Base-by-base conservation (phyloP, 1,140 invertebrate species). In the Caerostris extrusa region DNA sequence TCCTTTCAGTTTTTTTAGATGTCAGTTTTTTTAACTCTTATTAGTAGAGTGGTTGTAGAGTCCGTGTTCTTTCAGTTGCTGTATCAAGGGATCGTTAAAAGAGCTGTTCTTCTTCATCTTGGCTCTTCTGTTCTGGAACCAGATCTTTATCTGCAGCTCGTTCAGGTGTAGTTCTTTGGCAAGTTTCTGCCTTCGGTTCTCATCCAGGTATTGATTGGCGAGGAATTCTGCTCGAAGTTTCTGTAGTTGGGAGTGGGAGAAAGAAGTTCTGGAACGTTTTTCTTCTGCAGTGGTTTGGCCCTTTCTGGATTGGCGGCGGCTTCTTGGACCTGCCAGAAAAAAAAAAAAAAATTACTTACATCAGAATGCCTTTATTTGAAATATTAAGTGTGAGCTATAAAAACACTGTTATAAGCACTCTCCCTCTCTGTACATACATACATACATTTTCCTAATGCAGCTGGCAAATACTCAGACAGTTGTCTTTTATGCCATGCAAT, bases 71-170 rank as follows among this genome's bases (percentile, higher is more conserved):
- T 99, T 99, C 88, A 99, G 96, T 96, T 99, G 98, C 64, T 99
- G 96, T 0, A 98, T 98, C 71, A 99, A 96, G 0, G 98, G 98
- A 96, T 99, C 99, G 95, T 98, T 97, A 95, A 98, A 97, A 0
- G 98, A 98, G 7, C 94, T 97, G 0, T 98, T 97, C 96, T 99
- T 99, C 97, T 99, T 99, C 96, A 99, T 98, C 96, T 99, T 99
- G 81, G 99, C 99, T 69, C 99, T 96, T 96, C 99, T 99, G 96
- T 99, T 99, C 96, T 99, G 98, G 96, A 99, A 99, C 98, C 98
- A 98, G 95, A 99, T 99, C 96, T 99, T 99, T 96, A 99, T 99
- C 96, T 99, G 99, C 0, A 98, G 98, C 96, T 99, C 99, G 95
- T 99, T 99, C 12, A 99, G 96, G 8, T 98, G 98, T 55, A 99